phyloP scores from a whole-genome alignment of 2,888 invertebrate genomes.

The Diachrysia chrysitis region DNA sequence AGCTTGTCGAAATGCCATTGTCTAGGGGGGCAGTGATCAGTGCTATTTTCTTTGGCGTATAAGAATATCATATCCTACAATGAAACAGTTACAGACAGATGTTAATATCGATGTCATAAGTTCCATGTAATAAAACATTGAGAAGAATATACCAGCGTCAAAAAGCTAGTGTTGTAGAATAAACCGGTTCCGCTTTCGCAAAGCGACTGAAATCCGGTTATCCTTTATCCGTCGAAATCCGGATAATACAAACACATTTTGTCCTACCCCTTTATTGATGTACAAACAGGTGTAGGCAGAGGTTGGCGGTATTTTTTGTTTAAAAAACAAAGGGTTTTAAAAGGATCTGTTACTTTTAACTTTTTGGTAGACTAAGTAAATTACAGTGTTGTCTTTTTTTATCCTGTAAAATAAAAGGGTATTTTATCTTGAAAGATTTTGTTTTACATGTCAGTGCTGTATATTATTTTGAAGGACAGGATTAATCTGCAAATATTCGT shows the following conservation, averaged over 20 bases:
- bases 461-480: too few relatives aligned
- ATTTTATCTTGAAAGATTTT: too few relatives aligned
- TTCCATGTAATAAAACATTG: background rate
- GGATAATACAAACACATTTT: conserved; percentile 19
- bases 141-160: background rate
- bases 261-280: conserved; percentile 6
- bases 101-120: too few relatives aligned
- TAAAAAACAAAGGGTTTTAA: background rate
- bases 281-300: conserved; percentile 5
- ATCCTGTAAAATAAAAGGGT: too few relatives aligned
- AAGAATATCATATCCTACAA: too few relatives aligned
- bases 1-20: too few relatives aligned
- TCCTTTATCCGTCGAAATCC: conserved; percentile 13
- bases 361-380: too few relatives aligned
- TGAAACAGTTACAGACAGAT: background rate
- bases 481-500: too few relatives aligned
- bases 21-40: too few relatives aligned
- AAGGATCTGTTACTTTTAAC: background rate
- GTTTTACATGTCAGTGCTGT: too few relatives aligned
- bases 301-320: background rate
- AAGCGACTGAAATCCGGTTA: conserved; percentile 13
- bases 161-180: background rate
- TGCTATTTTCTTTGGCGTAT: too few relatives aligned
- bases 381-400: too few relatives aligned
- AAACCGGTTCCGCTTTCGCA: conserved; percentile 9